Evolutionary conservation across 2,797 vertebrate species (phyloP), one percentile per base, ranked within the genome.

Genomic region (Bradypodion pumilum): DNA sequence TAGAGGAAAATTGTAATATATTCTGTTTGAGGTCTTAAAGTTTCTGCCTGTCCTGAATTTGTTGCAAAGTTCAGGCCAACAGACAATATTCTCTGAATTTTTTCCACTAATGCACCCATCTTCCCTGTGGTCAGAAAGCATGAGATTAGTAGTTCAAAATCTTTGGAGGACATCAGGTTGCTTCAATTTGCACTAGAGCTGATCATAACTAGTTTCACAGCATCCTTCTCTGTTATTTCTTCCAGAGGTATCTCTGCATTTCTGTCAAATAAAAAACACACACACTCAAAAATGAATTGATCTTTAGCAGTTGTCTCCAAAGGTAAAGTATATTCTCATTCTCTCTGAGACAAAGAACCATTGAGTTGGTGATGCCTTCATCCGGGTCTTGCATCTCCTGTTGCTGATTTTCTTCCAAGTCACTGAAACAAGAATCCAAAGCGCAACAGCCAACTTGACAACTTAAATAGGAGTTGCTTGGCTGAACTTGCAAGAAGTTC

Each of bases 311-410:
- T 90, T 93, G 75, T 90, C 65, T 80, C 52, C 78, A 42, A 21
- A 42, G 23, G 37, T 37, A 37, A 68, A 88, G 65, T 12, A 82
- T 7, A 68, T 66, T 29, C 78, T 9, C 88, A 81, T 83, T 35
- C 89, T 88, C 74, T 87, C 91, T 85, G 60, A 87, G 91, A 90
- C 37, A 88, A 85, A 73, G 80, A 86, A 40, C 16, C 40, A 85
- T 15, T 68, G 65, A 86, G 56, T 35, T 82, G 25, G 74, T 56
- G n/a, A 15, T 27, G 82, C 0, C 0, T 44, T 74, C 56, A 68
- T 46, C 75, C 65, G 70, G 68, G 74, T 65, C 74, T 52, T 63
- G 73, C 21, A n/a, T 7, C 29, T 80, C 2, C 15, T 29, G 76
- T 23, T 88, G 46, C 15, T 84, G 44, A 4, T 32, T 66, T 66